phyloP scores from a whole-genome alignment of 2,888 invertebrate species.

The Tipula confusa region DNA sequence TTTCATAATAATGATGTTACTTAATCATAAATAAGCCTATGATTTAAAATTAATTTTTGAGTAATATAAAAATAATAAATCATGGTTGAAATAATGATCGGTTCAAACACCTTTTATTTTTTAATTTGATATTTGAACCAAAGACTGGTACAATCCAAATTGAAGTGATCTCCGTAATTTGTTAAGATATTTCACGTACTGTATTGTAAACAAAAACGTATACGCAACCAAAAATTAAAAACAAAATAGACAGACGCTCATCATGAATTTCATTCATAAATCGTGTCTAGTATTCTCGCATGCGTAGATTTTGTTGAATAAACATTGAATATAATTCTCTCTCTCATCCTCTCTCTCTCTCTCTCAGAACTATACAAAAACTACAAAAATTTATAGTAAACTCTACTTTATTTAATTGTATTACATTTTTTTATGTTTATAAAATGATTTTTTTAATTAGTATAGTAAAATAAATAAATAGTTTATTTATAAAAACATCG shows the following conservation, averaged over 20 bases:
- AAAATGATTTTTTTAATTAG: neutral
- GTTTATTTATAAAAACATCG: neutral
- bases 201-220: neutral
- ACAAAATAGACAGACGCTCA: neutral
- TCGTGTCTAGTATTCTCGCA: neutral
- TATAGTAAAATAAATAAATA: neutral
- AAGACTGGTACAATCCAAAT: no score
- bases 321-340: neutral
- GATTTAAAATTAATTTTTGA: no score
- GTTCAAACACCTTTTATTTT: no score
- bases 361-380: neutral
- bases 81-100: no score
- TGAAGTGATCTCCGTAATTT: no score
- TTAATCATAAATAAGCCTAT: no score
- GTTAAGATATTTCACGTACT: neutral
- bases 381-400: no score
- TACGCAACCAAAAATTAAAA: neutral
- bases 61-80: no score
- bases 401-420: no score
- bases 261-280: constrained; percentile 5
- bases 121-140: no score
- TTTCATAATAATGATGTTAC: no score
- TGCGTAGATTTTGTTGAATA: neutral
- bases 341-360: neutral
- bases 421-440: no score